phyloP scores from a whole-genome alignment of 2,888 invertebrate species.

The Cheilosia scutellata region DNA sequence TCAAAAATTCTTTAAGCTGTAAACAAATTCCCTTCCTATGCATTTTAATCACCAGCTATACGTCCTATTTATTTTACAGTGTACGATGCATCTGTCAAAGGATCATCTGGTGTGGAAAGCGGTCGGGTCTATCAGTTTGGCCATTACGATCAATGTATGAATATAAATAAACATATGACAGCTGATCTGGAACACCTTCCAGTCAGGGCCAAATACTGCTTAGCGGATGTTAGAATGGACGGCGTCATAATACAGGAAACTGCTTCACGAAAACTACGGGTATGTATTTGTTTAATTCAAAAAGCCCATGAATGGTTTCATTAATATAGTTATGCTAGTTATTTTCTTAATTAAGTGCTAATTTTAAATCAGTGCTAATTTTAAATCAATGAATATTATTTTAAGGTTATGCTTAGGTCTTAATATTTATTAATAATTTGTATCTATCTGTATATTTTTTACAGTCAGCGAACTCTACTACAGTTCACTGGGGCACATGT shows the following conservation, averaged over 20 bases:
- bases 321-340: not conserved
- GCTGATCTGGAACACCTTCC: slow-evolving; percentile 28
- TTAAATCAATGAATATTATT: not conserved
- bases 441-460: slow-evolving; percentile 3
- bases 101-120: slow-evolving; percentile 88
- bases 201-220: slow-evolving; percentile 86
- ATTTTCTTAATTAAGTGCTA: not conserved
- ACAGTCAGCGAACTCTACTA: slow-evolving; percentile 77
- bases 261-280: slow-evolving; percentile 77
- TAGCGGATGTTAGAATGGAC: slow-evolving; percentile 85
- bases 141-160: slow-evolving; percentile 89
- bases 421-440: not conserved
- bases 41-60: not conserved
- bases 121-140: slow-evolving; percentile 89
- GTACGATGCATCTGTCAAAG: slow-evolving; percentile 90
- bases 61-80: slow-evolving; percentile 84
- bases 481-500: slow-evolving; percentile 87
- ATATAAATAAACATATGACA: slow-evolving; percentile 32
- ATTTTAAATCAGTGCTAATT: slow-evolving; percentile 12
- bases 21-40: too few species aligned
- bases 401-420: slow-evolving; percentile 8
- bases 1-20: too few species aligned
- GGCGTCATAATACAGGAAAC: slow-evolving; percentile 76
- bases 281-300: slow-evolving; percentile 35
- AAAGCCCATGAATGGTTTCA: not conserved